Evolutionary conservation across 2,113 vertebrate genomes (phyloP), one percentile per base, ranked within the genome.

Genomic region (Willisornis vidua): DNA sequence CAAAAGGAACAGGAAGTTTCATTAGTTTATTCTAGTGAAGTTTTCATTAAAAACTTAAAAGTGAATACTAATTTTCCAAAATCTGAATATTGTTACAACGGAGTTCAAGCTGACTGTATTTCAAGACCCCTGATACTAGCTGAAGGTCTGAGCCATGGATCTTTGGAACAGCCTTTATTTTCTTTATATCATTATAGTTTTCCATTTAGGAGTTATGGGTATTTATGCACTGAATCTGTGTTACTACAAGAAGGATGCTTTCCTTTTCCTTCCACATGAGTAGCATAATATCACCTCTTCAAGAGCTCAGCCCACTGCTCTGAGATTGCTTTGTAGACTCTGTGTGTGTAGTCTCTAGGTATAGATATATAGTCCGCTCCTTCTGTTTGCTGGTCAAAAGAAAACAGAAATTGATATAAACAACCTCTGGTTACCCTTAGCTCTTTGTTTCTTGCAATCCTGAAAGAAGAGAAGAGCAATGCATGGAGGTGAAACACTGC

Each of bases 371-470:
- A 85, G 61, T 49, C 67, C 76, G 19, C 11, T 85, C 6, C 39
- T 72, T 75, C 10, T 83, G 63, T 92, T 96, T 92, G 46, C 82
- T 83, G 63, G 25, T 7, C 23, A 59, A 91, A 23, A 73, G 11
- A 59, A 91, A 90, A 82, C 72, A 82, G 16, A 14, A 85, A 48
- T 46, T 87, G n/a, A 62, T 86, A 77, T 83, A 66, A 92, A 85
- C 67, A 88, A 46, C n/a, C 25, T 80, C 54, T 85, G 71, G 92
- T 92, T 97, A 92, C 37, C 9, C 17, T 91, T 62, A 86, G 71
- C 9, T 90, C 41, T 73, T 55, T 68, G 35, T 31, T 83, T 31
- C 78, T 93, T 76, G 37, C 31, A 35, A 13, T 62, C 17, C 49
- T 83, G 71, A 61, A 93, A 45, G 29, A 65, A 85, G 58, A 65